phyloP scores from a whole-genome alignment of 2,888 invertebrate species.

The Ectemnius lituratus region DNA sequence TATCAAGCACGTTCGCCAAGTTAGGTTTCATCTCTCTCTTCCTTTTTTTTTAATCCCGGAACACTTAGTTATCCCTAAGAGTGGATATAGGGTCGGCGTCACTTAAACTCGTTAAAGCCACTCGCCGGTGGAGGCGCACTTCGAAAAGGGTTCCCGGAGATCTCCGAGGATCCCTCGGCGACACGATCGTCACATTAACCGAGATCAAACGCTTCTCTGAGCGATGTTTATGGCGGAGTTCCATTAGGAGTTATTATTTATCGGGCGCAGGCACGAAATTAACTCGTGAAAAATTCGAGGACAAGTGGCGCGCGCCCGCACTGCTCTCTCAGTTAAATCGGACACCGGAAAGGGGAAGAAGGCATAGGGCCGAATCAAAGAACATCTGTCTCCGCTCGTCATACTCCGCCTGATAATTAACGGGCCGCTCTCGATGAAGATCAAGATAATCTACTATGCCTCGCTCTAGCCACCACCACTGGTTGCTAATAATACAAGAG shows the following conservation, averaged over 20 bases:
- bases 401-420: slow-evolving; percentile 44
- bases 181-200: slow-evolving; percentile 70
- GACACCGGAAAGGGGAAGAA: slow-evolving; percentile 1
- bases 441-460: slow-evolving; percentile 41
- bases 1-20: slow-evolving; percentile 33
- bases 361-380: slow-evolving; percentile 24
- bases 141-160: slow-evolving; percentile 58
- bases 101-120: slow-evolving; percentile 15
- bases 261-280: slow-evolving; percentile 42
- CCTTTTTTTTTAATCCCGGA: slow-evolving; percentile 33
- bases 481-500: slow-evolving; percentile 39
- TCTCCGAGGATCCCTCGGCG: slow-evolving; percentile 60
- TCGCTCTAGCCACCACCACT: slow-evolving; percentile 31
- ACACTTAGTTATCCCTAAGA: slow-evolving; percentile 26
- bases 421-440: slow-evolving; percentile 35
- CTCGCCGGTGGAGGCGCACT: slow-evolving; percentile 14
- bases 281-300: slow-evolving; percentile 30
- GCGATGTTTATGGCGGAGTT: slow-evolving; percentile 45
- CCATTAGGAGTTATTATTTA: slow-evolving; percentile 62
- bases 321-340: no score
- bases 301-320: not conserved
- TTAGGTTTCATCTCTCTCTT: slow-evolving; percentile 17
- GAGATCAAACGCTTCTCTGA: slow-evolving; percentile 57
- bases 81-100: slow-evolving; percentile 9
- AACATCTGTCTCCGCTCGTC: slow-evolving; percentile 44